A percentile compares a stretch with the other conserved stretches of the same genome.
These are phyloP conservation scores for Episyrphus balteatus DNA, from an alignment of 1,140 invertebrate species.

Conservation along the genomic window DNA sequence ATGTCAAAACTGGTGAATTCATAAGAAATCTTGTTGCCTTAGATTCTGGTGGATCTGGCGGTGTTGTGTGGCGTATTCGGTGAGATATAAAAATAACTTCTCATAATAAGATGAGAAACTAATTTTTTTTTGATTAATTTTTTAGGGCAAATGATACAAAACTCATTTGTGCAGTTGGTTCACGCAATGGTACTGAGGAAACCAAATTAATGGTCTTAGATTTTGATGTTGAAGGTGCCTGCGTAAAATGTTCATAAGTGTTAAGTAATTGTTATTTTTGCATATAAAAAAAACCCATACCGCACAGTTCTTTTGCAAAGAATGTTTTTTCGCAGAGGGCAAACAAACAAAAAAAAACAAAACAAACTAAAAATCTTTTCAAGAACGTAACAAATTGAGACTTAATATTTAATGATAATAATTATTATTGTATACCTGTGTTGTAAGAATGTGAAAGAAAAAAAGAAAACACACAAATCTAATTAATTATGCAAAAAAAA, in stretches of 20 bases:
- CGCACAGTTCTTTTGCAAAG: too few relatives aligned
- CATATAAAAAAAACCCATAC: too few relatives aligned
- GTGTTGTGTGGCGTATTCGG: conserved; percentile 96
- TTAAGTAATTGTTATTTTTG: too few relatives aligned
- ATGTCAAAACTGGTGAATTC: conserved; percentile 89
- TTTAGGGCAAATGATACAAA: conserved; percentile 81
- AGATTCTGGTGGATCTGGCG: conserved; percentile 90
- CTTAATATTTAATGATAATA: too few relatives aligned
- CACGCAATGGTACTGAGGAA: conserved; percentile 96
- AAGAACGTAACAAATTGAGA: too few relatives aligned
- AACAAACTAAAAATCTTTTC: too few relatives aligned
- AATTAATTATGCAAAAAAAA: too few relatives aligned
- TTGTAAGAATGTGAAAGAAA: too few relatives aligned
- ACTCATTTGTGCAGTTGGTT: conserved; percentile 95
- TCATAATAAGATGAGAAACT: not conserved
- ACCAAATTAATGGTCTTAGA: conserved; percentile 96
- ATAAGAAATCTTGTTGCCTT: conserved; percentile 90
- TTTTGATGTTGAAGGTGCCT: conserved; percentile 77
- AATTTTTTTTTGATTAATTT: not conserved
- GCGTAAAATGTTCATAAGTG: conserved; percentile 42
- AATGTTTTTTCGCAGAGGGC: too few relatives aligned
- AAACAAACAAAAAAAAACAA: too few relatives aligned
- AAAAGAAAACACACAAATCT: too few relatives aligned
- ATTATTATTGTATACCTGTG: too few relatives aligned
- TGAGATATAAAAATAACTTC: conserved; percentile 6